phyloP scores from a whole-genome alignment of 1,140 invertebrate species.

The Cherax quadricarinatus region DNA sequence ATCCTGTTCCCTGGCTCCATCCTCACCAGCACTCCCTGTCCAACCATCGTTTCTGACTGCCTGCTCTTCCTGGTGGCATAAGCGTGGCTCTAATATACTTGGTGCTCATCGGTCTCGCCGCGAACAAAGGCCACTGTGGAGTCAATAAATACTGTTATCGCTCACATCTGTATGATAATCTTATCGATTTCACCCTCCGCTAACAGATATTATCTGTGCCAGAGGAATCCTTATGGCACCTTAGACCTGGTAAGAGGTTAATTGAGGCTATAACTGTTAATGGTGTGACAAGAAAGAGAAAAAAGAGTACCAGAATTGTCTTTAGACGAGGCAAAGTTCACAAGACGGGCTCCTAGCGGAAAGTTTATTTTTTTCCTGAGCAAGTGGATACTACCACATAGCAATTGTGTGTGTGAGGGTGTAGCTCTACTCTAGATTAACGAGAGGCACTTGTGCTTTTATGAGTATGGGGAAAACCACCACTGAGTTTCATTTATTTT shows the following conservation, averaged over 20 bases:
- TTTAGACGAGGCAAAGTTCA: background rate
- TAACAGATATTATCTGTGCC: slow-evolving; percentile 56
- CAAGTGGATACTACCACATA: background rate
- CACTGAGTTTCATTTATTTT: no score
- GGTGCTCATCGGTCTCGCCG: background rate
- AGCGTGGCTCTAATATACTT: background rate
- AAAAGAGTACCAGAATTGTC: background rate
- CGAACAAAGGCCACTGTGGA: slow-evolving; percentile 51
- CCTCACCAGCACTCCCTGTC: background rate
- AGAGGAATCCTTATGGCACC: slow-evolving; percentile 38
- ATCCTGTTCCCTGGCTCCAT: background rate
- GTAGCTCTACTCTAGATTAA: no score
- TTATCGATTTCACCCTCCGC: slow-evolving; percentile 61
- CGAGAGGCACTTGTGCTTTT: background rate
- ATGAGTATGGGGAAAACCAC: background rate
- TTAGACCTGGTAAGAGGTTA: slow-evolving; percentile 41
- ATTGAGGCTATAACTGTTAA: slow-evolving; percentile 48
- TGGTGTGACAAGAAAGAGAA: background rate
- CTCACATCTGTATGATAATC: slow-evolving; percentile 66
- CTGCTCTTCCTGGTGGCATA: background rate
- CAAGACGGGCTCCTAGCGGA: background rate
- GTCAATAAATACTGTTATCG: slow-evolving; percentile 69
- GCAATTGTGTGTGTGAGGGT: background rate
- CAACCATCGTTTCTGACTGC: background rate
- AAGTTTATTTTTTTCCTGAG: background rate